Conservation (phyloP, 2,888 invertebrate genomes). For the Xanthorhoe designata region DNA sequence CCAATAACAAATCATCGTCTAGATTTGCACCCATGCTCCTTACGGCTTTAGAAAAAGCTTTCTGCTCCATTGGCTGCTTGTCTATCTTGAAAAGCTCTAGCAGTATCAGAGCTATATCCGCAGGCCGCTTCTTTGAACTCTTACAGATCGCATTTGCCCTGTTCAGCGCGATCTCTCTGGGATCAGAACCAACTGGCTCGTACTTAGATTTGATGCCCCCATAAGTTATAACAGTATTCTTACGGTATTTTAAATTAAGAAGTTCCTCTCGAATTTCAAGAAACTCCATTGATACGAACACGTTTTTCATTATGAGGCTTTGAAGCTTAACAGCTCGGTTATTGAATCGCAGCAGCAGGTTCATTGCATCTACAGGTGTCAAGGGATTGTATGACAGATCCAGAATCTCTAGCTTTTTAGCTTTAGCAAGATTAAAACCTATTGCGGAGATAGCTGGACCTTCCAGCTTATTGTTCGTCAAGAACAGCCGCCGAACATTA, state of each 20-base stretch:
- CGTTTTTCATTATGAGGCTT: conserved; percentile 60
- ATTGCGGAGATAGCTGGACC: conserved; percentile 53
- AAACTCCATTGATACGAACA: conserved; percentile 55
- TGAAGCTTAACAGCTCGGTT: conserved; percentile 51
- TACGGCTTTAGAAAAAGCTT: conserved; percentile 49
- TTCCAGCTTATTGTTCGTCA: conserved; percentile 63
- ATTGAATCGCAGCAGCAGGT: conserved; percentile 53
- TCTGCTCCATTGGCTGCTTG: conserved; percentile 44
- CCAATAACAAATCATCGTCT: conserved; percentile 56
- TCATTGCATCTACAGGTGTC: conserved; percentile 55
- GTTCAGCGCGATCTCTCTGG: conserved; percentile 58
- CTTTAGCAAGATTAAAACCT: conserved; percentile 43
- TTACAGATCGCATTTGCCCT: conserved; percentile 58
- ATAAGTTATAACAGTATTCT: conserved; percentile 54
- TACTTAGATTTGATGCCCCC: conserved; percentile 50
- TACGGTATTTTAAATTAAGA: conserved; percentile 49
- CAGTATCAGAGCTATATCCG: conserved; percentile 59
- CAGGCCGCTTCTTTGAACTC: conserved; percentile 51
- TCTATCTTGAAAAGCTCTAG: conserved; percentile 56
- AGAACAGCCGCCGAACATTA: conserved; percentile 51
- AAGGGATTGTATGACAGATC: conserved; percentile 66
- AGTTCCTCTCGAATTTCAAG: conserved; percentile 46
- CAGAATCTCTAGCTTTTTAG: conserved; percentile 56
- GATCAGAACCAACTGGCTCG: conserved; percentile 49
- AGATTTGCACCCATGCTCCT: conserved; percentile 45